These are phyloP conservation scores for Sardina pilchardus DNA, from an alignment of 2,113 vertebrate species.

Conservation along the genomic window DNA sequence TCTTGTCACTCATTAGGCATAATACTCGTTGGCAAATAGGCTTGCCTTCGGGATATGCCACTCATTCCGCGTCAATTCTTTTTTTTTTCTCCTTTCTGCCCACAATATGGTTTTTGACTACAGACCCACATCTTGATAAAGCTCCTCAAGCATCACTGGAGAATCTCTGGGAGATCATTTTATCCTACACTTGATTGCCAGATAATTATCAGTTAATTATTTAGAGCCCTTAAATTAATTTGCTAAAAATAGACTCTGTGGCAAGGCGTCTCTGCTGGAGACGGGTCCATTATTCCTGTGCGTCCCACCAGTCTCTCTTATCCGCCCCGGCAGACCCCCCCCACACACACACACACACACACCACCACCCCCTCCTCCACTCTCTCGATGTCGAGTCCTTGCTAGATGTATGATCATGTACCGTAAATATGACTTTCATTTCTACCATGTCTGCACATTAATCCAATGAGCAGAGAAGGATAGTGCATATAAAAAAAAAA, in stretches of 20 bases:
- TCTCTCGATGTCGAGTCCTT: conserved; percentile 47
- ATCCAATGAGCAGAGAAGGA: conserved; percentile 56
- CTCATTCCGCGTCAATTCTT: conserved; percentile 49
- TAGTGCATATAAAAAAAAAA: conserved; percentile 40
- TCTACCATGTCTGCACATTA: conserved; percentile 54
- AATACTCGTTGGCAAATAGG: conserved; percentile 61
- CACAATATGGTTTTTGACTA: conserved; percentile 51
- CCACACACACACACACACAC: neutral
- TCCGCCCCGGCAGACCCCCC: neutral
- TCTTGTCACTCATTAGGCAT: conserved; percentile 67
- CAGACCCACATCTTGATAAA: conserved; percentile 54
- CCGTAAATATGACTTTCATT: conserved; percentile 44
- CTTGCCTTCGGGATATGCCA: conserved; percentile 53
- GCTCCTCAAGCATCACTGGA: conserved; percentile 57
- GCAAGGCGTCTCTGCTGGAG: conserved; percentile 65
- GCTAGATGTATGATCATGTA: conserved; percentile 35
- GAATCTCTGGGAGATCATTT: conserved; percentile 70
- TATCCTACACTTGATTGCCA: conserved; percentile 77
- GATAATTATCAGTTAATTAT: conserved; percentile 84
- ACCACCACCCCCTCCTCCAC: conserved; percentile 41
- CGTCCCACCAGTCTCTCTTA: conserved; percentile 42
- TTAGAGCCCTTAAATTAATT: conserved; percentile 79
- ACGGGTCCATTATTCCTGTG: conserved; percentile 63
- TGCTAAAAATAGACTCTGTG: conserved; percentile 75
- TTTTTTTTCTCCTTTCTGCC: conserved; percentile 8